A percentile compares a stretch with the other conserved stretches of the same genome.
phyloP scores from a whole-genome alignment of 2,113 vertebrate genomes.

The Caranx melampygus region DNA sequence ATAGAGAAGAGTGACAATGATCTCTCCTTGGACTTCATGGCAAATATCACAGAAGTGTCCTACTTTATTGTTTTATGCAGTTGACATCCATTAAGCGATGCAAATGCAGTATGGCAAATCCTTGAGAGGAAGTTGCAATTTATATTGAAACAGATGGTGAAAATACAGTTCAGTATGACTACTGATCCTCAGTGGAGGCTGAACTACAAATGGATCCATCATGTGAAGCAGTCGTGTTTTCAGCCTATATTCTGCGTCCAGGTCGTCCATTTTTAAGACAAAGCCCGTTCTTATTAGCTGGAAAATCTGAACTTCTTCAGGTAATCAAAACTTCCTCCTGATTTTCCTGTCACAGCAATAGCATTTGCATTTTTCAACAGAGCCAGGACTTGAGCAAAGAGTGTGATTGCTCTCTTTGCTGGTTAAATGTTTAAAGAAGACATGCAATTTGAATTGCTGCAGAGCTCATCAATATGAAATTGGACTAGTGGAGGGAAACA shows the following conservation, averaged over 20 bases:
- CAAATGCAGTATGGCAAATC: conserved; percentile 36
- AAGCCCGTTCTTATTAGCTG: conserved; percentile 43
- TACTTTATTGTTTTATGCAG: conserved; percentile 44
- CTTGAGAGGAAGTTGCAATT: conserved; percentile 46
- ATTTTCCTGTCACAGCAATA: conserved; percentile 70
- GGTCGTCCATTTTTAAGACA: conserved; percentile 36
- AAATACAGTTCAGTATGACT: conserved; percentile 48
- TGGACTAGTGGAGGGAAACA: conserved; percentile 75
- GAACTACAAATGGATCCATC: conserved; percentile 51
- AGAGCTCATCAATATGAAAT: conserved; percentile 87
- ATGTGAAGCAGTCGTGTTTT: conserved; percentile 29
- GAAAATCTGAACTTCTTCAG: conserved; percentile 68
- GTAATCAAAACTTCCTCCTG: conserved; percentile 61
- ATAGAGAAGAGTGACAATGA: conserved; percentile 13
- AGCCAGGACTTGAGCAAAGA: conserved; percentile 83
- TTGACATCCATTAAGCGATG: conserved; percentile 28
- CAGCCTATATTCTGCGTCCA: neutral
- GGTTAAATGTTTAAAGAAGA: conserved; percentile 86
- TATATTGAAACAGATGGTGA: conserved; percentile 47
- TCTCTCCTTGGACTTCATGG: conserved; percentile 31
- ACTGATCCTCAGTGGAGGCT: conserved; percentile 50
- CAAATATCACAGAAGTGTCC: conserved; percentile 37
- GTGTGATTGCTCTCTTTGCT: conserved; percentile 83
- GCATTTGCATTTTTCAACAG: conserved; percentile 80
- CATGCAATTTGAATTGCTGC: conserved; percentile 83